Conservation (phyloP, 2,113 vertebrate genomes). For the Loxodonta africana region DNA sequence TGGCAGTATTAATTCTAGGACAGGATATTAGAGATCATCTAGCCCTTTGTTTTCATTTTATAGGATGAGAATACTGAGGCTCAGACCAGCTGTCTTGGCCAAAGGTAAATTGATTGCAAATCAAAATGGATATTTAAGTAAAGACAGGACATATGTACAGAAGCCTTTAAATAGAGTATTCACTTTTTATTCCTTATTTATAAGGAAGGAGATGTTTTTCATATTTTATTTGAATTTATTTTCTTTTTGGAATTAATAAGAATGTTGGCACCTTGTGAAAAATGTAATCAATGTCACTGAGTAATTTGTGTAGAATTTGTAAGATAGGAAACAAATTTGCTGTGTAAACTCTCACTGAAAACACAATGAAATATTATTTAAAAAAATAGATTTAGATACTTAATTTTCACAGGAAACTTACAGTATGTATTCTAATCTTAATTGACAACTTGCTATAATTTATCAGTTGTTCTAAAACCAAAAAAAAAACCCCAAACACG, state of each 20-base stretch:
- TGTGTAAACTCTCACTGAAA: no score
- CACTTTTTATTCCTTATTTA: background rate
- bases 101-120: background rate
- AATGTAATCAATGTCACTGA: no score
- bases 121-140: conserved; percentile 27
- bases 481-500: no score
- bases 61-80: background rate
- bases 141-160: background rate
- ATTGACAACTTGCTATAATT: background rate
- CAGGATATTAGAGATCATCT: background rate
- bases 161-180: background rate
- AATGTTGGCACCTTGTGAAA: no score
- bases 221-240: background rate
- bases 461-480: background rate
- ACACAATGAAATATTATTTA: no score
- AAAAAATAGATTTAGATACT: background rate
- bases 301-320: no score
- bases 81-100: background rate
- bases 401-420: background rate
- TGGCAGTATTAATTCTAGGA: background rate
- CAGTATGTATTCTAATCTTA: background rate
- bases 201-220: background rate
- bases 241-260: background rate
- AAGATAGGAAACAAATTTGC: no score
- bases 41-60: background rate